Percentiles rank a stretch among this genome's conserved stretches.
phyloP scores from a whole-genome alignment of 2,113 vertebrate species.

The Gavia stellata region DNA sequence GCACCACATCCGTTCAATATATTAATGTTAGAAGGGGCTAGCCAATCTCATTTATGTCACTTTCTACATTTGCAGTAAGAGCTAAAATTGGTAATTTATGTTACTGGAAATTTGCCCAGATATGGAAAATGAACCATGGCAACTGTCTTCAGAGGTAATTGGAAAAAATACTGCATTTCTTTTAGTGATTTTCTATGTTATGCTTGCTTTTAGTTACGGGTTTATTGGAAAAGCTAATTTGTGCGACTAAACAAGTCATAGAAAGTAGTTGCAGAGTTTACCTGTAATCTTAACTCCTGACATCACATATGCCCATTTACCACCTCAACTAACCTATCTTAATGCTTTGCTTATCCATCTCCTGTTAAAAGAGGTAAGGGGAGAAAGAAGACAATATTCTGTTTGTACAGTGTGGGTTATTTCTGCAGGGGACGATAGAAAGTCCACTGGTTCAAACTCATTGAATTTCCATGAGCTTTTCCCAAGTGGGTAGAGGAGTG shows the following conservation, averaged over 20 bases:
- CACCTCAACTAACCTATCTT: not conserved
- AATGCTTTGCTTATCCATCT: not conserved
- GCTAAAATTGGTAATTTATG: not conserved
- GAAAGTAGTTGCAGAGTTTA: not conserved
- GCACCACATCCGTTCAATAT: not conserved
- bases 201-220: not conserved
- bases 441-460: not conserved
- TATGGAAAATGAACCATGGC: not conserved
- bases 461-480: not conserved
- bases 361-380: not conserved
- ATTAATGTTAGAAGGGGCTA: not conserved
- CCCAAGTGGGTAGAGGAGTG: not conserved
- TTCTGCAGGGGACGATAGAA: not conserved
- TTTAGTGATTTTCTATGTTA: not conserved
- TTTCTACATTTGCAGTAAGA: not conserved
- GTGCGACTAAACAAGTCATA: not conserved
- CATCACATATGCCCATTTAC: not conserved
- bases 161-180: not conserved
- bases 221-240: not conserved
- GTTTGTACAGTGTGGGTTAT: not conserved
- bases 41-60: not conserved
- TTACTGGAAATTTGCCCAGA: not conserved
- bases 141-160: not conserved
- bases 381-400: not conserved
- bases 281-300: not conserved